A percentile compares a stretch with the other conserved stretches of the same genome.
These are phyloP conservation scores for Minunthozetes semirufus DNA, from an alignment of 2,888 invertebrate species.

Conservation along the genomic window DNA sequence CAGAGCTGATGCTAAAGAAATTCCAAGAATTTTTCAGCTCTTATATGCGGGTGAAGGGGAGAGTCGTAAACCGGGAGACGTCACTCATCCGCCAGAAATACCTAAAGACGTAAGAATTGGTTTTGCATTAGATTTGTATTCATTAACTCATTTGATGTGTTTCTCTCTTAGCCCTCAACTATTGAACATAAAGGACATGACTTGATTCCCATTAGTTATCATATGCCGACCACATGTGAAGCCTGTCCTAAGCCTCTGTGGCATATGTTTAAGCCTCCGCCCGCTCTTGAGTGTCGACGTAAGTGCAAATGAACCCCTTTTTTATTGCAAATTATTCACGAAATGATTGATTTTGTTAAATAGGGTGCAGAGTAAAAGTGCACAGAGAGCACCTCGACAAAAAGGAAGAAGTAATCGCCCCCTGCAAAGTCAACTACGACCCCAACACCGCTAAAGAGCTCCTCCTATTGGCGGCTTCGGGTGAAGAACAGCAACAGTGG, in stretches of 20 bases:
- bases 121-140: not conserved
- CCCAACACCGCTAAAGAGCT: conserved; percentile 88
- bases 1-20: conserved; percentile 96
- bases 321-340: conserved; percentile 1
- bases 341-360: not conserved
- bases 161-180: conserved; percentile 54
- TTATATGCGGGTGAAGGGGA: conserved; percentile 96
- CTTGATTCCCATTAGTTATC: conserved; percentile 89
- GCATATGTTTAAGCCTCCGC: conserved; percentile 96
- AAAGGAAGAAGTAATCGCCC: conserved; percentile 75
- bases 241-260: conserved; percentile 93
- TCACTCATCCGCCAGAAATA: conserved; percentile 40
- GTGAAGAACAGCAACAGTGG: conserved; percentile 43
- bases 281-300: conserved; percentile 94
- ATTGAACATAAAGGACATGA: conserved; percentile 86
- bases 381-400: conserved; percentile 92
- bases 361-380: conserved; percentile 92
- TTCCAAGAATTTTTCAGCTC: conserved; percentile 95
- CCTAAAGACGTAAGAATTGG: conserved; percentile 43
- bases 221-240: conserved; percentile 97
- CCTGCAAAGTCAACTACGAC: conserved; percentile 94
- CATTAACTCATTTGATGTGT: conserved; percentile 27
- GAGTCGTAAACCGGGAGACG: conserved; percentile 51
- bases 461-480: conserved; percentile 51
- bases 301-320: conserved; percentile 42